phyloP scores from a whole-genome alignment of 2,888 invertebrate species.

The Coenonympha glycerion region DNA sequence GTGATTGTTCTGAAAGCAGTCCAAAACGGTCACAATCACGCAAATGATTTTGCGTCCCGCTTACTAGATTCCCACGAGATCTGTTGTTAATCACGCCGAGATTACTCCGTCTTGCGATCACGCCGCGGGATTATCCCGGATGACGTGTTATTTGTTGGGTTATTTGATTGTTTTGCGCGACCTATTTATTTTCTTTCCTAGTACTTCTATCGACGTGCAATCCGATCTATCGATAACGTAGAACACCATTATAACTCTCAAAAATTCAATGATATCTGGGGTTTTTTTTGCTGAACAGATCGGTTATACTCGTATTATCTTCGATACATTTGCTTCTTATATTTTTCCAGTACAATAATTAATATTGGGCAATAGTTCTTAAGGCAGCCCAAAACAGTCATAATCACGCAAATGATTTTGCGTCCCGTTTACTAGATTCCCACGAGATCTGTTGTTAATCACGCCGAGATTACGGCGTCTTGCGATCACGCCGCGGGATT shows the following conservation, averaged over 20 bases:
- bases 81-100: conserved; percentile 3
- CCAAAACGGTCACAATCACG: conserved; percentile 44
- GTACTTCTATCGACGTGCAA: too few species aligned
- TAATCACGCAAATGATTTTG: conserved; percentile 53
- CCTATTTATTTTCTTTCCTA: not conserved
- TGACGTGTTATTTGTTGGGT: not conserved
- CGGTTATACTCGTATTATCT: too few species aligned
- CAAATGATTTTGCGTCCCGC: conserved; percentile 47
- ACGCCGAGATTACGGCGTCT: not conserved
- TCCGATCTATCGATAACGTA: too few species aligned
- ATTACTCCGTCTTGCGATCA: not conserved
- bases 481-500: not conserved
- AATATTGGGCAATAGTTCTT: too few species aligned
- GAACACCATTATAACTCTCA: too few species aligned
- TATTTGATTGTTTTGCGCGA: not conserved
- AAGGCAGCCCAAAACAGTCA: conserved; percentile 39
- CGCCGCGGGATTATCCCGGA: not conserved
- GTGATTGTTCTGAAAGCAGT: conserved; percentile 43
- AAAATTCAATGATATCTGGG: too few species aligned
- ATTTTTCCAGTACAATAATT: too few species aligned
- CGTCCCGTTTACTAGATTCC: conserved; percentile 45
- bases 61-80: too few species aligned
- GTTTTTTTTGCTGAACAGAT: too few species aligned
- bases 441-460: too few species aligned
- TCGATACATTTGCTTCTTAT: too few species aligned